Conservation (phyloP, 2,888 invertebrate species). For the Phymatocera aterrima region DNA sequence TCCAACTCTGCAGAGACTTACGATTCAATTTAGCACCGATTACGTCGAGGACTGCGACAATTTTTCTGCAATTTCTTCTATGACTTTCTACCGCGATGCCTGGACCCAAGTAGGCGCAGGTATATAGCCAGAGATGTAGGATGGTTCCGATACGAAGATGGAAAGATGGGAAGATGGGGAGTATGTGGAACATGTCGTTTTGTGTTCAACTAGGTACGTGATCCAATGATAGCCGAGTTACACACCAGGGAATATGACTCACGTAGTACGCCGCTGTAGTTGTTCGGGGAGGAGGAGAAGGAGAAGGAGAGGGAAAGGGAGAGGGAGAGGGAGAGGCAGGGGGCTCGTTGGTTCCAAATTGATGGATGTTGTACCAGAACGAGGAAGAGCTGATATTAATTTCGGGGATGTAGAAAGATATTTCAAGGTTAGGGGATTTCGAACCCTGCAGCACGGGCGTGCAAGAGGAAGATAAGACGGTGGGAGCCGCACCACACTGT, state of each 20-base stretch:
- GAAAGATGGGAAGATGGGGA: background rate
- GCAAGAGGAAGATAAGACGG: conserved; percentile 72
- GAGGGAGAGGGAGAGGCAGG: background rate
- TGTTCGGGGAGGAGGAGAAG: too few species aligned
- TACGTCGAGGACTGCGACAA: background rate
- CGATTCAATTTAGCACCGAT: background rate
- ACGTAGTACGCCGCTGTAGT: background rate
- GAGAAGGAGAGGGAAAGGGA: background rate
- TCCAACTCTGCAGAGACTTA: too few species aligned
- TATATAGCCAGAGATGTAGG: too few species aligned
- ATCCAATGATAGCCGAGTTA: background rate
- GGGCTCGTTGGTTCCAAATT: background rate
- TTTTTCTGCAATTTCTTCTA: background rate
- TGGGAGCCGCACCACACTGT: conserved; percentile 61
- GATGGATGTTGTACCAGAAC: conserved; percentile 14
- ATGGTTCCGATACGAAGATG: too few species aligned
- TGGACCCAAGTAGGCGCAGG: too few species aligned
- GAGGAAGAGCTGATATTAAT: conserved; percentile 68
- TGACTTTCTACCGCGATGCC: too few species aligned
- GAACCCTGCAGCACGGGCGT: conserved; percentile 65
- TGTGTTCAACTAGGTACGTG: background rate
- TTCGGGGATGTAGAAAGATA: conserved; percentile 69
- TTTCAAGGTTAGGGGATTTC: conserved; percentile 66
- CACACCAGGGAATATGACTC: conserved; percentile 5
- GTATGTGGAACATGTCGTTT: background rate